Percentiles rank a stretch among this genome's conserved stretches.
Conservation (phyloP, 2,888 invertebrate species). For the Helleia helle region DNA sequence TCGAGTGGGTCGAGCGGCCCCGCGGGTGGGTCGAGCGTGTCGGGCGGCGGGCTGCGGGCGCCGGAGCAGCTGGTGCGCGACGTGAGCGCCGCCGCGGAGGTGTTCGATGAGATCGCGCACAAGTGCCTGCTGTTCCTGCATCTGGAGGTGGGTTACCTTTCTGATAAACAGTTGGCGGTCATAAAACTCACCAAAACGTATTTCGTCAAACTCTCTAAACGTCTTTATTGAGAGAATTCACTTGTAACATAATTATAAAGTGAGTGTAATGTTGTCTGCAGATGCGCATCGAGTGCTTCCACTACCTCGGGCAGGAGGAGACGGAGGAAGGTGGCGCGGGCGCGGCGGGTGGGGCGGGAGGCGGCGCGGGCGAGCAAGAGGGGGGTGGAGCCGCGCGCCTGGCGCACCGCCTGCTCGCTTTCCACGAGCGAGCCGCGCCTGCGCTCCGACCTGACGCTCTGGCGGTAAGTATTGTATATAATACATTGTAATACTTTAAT, state of each 20-base stretch:
- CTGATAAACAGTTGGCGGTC: too few relatives aligned
- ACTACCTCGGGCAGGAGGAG: conserved; percentile 80
- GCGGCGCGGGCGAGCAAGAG: conserved; percentile 77
- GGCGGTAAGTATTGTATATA: conserved; percentile 26
- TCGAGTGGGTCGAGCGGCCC: conserved; percentile 25
- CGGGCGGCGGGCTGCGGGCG: conserved; percentile 31
- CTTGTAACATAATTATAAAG: too few relatives aligned
- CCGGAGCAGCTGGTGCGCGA: conserved; percentile 78
- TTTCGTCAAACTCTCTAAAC: too few relatives aligned
- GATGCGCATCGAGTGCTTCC: conserved; percentile 96
- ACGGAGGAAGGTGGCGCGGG: conserved; percentile 64
- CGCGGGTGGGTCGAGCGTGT: conserved; percentile 26
- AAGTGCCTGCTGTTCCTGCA: conserved; percentile 93
- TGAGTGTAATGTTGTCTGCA: conserved; percentile 28
- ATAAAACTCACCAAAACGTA: too few relatives aligned
- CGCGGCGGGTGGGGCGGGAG: too few relatives aligned
- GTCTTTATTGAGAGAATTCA: too few relatives aligned
- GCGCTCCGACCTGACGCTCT: conserved; percentile 26
- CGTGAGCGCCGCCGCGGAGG: conserved; percentile 80
- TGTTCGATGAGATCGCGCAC: conserved; percentile 91
- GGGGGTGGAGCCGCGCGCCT: conserved; percentile 70
- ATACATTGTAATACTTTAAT: too few relatives aligned
- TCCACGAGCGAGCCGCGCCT: conserved; percentile 43
- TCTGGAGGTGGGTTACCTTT: conserved; percentile 79
- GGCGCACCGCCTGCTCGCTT: conserved; percentile 46